Evolutionary conservation across 2,888 invertebrate species (phyloP), one percentile per base, ranked within the genome.

Genomic region (Lasioglossum marginatum): DNA sequence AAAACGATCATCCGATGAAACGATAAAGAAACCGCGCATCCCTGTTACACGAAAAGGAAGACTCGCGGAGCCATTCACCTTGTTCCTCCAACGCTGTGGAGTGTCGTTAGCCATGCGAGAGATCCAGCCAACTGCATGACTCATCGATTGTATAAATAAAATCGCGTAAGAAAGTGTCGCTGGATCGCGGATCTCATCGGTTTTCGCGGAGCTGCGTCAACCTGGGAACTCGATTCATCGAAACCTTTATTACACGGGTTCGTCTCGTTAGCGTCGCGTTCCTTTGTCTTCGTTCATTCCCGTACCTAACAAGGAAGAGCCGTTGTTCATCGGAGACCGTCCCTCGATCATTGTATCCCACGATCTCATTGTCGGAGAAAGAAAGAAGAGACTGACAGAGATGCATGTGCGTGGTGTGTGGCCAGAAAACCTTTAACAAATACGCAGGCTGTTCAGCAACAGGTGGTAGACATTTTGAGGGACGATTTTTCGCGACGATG

Each of bases 341-440:
- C 57, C 57, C 57, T 57, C 57, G 57, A 57, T n/a, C 57, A 12
- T n/a, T n/a, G 23, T n/a, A n/a, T n/a, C 12, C 57, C n/a, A n/a
- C 57, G 57, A 57, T 57, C 63, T 31, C 31, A 1, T 63, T 34
- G 34, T 37, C 23, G 23, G 40, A 70, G 40, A 70, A 70, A 57
- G 52, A 52, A 48, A 52, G 37, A 8, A n/a, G 27, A 74, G 14
- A 40, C 12, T 52, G 48, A 52, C 52, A 77, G 57, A 76, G 82
- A 71, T 89, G 87, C 88, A 90, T 89, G 90, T 79, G 79, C 86
- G 87, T 85, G 79, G 85, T 85, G 87, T 90, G 87, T 89, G 83
- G 81, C 75, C n/a, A 40, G 45, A 79, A 77, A 81, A 68, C 71
- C 77, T 68, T 77, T 90, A 87, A 73, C 83, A 78, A 37, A 76